A percentile compares a stretch with the other conserved stretches of the same genome.
phyloP scores from a whole-genome alignment of 2,888 invertebrate species.

The Carterocephalus palaemon region DNA sequence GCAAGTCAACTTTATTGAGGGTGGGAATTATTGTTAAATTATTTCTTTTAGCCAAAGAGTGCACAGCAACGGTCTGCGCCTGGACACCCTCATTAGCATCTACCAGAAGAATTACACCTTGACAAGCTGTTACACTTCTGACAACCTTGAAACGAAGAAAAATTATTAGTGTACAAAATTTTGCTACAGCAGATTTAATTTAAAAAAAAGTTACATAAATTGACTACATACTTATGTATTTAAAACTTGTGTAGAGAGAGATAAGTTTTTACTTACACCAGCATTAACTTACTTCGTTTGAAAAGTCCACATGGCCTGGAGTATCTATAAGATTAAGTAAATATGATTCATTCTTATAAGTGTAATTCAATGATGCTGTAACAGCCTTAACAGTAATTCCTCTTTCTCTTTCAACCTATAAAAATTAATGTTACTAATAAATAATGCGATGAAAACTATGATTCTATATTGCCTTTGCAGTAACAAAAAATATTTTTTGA shows the following conservation, averaged over 20 bases:
- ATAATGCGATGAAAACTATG: no score
- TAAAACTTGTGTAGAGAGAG: neutral
- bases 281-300: conserved; percentile 93
- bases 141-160: conserved; percentile 77
- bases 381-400: conserved; percentile 99
- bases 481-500: no score
- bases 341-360: conserved; percentile 83
- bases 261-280: neutral
- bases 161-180: conserved; percentile 4
- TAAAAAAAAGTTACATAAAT: neutral
- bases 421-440: conserved; percentile 21
- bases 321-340: conserved; percentile 97
- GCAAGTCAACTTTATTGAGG: conserved; percentile 97
- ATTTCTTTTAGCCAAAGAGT: conserved; percentile 91
- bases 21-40: conserved; percentile 93
- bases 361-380: conserved; percentile 91
- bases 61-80: conserved; percentile 99
- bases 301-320: conserved; percentile 98
- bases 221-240: neutral
- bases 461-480: no score
- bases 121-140: conserved; percentile 93
- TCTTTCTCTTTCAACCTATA: conserved; percentile 93
- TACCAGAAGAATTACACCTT: conserved; percentile 95
- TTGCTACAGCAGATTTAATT: neutral
- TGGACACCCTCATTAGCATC: conserved; percentile 98